Evolutionary conservation across 2,888 invertebrate genomes (phyloP), one percentile per base, ranked within the genome.

Genomic region (Empis livida): DNA sequence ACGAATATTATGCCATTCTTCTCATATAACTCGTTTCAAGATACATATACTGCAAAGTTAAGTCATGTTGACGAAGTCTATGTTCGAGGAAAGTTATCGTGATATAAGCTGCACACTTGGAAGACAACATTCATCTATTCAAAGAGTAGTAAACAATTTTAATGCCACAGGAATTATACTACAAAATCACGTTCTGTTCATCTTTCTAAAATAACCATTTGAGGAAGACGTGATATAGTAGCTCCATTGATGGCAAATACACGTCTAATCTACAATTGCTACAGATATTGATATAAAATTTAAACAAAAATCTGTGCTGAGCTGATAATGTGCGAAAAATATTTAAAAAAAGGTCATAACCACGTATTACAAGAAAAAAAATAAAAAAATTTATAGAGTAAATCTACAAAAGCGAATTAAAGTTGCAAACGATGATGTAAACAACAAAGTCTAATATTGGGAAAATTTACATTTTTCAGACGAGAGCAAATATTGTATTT

Each of bases 121-220:
- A 2, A 48, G 38, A 40, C 20, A 16, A 20, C 14, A 40, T 32
- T 46, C 32, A 13, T 46, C 43, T 11, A 17, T 49, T 13, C 50
- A 45, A 38, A 47, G 42, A 47, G 45, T 51, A n/a, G 30, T 49
- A 35, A 43, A 51, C 16, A 44, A 45, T 42, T 48, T 52, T 32
- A 37, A 44, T 48, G 11, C 27, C n/a, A 51, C 51, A 14, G 41
- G 44, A 32, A 31, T 42, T 31, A 45, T 20, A 37, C 27, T 30
- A 46, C 48, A 5, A 48, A 47, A 31, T 42, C 51, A 20, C 44
- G 47, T 39, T 39, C 47, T 39, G 47, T 45, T 32, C 47, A 43
- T 13, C 47, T 47, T 10, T 42, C 14, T 20, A 42, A 42, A 32
- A 38, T 47, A 40, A 23, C n/a, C n/a, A n/a, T 43, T 16, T 42